Base-by-base conservation (phyloP, 2,797 vertebrate genomes). In the Pseudotriccus pelzelni region DNA sequence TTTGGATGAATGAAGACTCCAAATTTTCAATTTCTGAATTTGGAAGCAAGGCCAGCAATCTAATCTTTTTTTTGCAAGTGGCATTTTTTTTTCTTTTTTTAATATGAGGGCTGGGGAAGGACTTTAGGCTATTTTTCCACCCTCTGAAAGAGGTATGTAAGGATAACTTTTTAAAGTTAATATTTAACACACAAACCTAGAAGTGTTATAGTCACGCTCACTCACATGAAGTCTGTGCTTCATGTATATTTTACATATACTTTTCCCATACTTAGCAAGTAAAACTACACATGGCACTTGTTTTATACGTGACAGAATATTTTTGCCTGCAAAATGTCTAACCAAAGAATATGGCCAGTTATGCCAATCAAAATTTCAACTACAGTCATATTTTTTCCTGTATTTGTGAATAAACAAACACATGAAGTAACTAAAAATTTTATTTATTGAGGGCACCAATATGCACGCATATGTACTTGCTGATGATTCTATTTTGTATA, bases 1-100 rank as follows among this genome's bases (percentile, higher is more conserved):
- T 89, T 97, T 82, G 92, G 94, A 95, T 97, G 95, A 85, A 96
- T 83, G 95, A 96, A 90, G 92, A 96, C 67, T 95, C 95, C 89
- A 94, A 94, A 95, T 97, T 90, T 97, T 72, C 62, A 85, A 76
- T 70, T 74, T 92, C 41, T 96, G 90, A 93, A 84, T 93, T 97
- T 95, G 87, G 87, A 96, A 95, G 44, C 43, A 92, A 97, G 59
- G 81, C 43, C 91, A 97, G 86, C n/a, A 88, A 74, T 66, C 74
- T 69, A 96, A 94, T 24, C 62, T 90, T 81, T 92, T 37, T 87
- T 92, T 85, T 58, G 60, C 72, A 92, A 87, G n/a, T 74, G 82
- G 46, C 27, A 87, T 39, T 34, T 64, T 37, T 64, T 32, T 7
- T 3, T 63, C 47, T 34, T 63, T 36, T 80, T 77, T 81, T 20